These are phyloP conservation scores for Thumatha senex DNA, from an alignment of 2,888 invertebrate species.

Conservation along the genomic window DNA sequence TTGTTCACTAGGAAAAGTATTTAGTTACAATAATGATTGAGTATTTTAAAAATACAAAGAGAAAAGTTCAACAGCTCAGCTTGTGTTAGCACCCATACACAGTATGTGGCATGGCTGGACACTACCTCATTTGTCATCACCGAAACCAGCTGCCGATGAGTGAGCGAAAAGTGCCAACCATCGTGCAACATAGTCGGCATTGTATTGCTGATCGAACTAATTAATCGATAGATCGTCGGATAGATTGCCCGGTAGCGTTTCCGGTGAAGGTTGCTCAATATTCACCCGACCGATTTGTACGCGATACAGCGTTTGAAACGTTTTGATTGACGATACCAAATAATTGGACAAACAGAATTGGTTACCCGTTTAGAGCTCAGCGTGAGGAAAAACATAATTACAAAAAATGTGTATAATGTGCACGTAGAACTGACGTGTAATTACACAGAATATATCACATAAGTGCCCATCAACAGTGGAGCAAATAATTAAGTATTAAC, in stretches of 20 bases:
- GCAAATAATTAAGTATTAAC: conserved; percentile 4
- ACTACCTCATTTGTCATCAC: conserved; percentile 59
- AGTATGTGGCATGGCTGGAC: conserved; percentile 10
- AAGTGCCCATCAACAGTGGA: conserved; percentile 3
- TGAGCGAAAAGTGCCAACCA: conserved; percentile 66
- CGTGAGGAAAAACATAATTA: conserved; percentile 24
- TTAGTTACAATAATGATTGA: too few relatives aligned
- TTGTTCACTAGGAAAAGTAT: too few relatives aligned
- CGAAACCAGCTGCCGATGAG: conserved; percentile 71
- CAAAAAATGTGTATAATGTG: conserved; percentile 19
- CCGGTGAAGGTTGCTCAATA: conserved; percentile 80
- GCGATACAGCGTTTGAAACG: conserved; percentile 55
- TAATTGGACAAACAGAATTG: conserved; percentile 53
- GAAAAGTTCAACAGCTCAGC: neutral
- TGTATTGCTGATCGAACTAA: conserved; percentile 75
- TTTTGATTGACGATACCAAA: conserved; percentile 73
- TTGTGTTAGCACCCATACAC: neutral
- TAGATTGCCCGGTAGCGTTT: conserved; percentile 79
- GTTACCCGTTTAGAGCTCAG: conserved; percentile 19
- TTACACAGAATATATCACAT: conserved; percentile 14
- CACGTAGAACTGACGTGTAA: conserved; percentile 24
- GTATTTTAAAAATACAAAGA: neutral
- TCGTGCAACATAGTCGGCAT: conserved; percentile 74
- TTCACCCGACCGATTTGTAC: conserved; percentile 60
- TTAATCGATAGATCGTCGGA: conserved; percentile 77